A percentile compares a stretch with the other conserved stretches of the same genome.
Conservation (phyloP, 2,113 vertebrate species). For the Engystomops pustulosus region DNA sequence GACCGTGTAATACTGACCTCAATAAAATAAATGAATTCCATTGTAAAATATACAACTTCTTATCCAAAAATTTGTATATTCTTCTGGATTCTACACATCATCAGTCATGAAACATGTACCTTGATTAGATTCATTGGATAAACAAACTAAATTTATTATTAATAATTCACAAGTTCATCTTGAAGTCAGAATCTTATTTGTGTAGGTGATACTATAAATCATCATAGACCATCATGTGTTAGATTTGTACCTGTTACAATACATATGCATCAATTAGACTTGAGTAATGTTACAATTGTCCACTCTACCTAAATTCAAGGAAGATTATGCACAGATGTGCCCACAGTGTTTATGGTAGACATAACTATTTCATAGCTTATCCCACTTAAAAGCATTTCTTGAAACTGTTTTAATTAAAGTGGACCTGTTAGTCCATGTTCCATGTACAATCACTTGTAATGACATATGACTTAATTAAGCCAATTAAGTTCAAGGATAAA, state of each 20-base stretch:
- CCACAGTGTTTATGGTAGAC: no score
- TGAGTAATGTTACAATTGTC: no score
- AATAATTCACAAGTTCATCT: neutral
- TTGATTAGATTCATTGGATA: neutral
- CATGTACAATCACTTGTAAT: no score
- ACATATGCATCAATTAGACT: no score
- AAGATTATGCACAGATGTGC: no score
- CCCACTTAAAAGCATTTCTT: no score
- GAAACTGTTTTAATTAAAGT: no score
- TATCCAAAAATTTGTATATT: conserved; percentile 7
- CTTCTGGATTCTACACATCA: neutral
- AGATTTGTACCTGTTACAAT: neutral
- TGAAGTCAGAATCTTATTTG: neutral
- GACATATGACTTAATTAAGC: no score
- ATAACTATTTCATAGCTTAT: no score
- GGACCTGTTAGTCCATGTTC: no score
- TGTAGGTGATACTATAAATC: neutral
- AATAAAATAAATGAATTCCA: conserved; percentile 2
- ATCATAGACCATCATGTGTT: neutral
- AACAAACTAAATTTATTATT: neutral
- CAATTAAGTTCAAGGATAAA: no score
- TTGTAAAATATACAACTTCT: neutral
- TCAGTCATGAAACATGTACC: neutral
- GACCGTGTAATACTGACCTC: neutral
- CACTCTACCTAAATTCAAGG: no score